These are phyloP conservation scores for Clupea harengus DNA, from an alignment of 2,113 vertebrate species.

Conservation along the genomic window DNA sequence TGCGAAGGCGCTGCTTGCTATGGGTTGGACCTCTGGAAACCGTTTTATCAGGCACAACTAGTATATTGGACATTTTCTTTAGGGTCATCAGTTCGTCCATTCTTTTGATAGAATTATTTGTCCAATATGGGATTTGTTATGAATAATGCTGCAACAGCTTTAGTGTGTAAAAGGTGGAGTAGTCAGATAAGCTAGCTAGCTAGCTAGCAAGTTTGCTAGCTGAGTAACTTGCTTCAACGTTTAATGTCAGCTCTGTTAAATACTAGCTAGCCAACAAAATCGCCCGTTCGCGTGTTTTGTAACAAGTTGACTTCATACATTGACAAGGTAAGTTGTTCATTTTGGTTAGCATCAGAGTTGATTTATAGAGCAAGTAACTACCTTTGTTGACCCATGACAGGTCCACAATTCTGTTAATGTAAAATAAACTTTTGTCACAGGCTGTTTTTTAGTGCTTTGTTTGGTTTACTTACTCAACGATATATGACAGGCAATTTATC, in stretches of 20 bases:
- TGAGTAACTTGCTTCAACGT: background rate
- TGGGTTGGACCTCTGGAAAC: background rate
- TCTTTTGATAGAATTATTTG: background rate
- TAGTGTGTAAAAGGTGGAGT: background rate
- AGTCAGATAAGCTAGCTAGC: constrained; percentile 14
- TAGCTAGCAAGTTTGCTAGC: background rate
- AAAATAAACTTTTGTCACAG: background rate
- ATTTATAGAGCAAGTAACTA: background rate
- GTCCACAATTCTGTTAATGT: background rate
- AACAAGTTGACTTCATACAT: background rate
- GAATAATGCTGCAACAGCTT: background rate
- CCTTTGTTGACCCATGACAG: background rate
- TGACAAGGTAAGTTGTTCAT: background rate
- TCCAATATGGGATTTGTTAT: background rate
- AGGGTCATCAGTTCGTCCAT: background rate
- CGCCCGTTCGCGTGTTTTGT: background rate
- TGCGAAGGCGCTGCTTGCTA: background rate
- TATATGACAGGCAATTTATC: background rate
- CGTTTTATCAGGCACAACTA: background rate
- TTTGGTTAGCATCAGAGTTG: background rate
- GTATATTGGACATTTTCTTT: background rate
- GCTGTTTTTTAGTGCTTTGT: background rate
- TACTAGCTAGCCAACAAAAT: background rate
- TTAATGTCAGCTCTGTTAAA: background rate
- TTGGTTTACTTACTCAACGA: background rate